Evolutionary conservation across 23 tunicate species (phyloP).

Genomic region (Diplosoma virens): DNA sequence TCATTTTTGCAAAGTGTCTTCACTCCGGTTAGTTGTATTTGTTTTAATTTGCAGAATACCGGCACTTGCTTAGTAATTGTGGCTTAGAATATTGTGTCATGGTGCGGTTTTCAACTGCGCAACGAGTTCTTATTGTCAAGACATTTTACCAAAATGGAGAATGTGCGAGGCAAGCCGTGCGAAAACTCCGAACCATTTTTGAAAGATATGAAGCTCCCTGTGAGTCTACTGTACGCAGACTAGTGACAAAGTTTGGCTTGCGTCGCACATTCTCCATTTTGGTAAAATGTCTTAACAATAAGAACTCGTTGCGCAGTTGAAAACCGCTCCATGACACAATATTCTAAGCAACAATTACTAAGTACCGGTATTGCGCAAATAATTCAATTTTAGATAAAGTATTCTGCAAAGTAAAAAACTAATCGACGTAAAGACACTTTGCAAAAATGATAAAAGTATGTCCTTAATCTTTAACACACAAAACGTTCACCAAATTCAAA

Average conservation of each 20-base stretch:
- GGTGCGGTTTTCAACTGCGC: slow-evolving; percentile 15
- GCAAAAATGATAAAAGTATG: too few species aligned
- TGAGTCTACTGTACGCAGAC: slow-evolving; percentile 4
- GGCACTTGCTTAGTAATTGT: slow-evolving; percentile 7
- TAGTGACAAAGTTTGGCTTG: slow-evolving; percentile 5
- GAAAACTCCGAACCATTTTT: background rate
- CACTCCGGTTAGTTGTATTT: background rate
- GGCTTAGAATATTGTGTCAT: slow-evolving; percentile 7
- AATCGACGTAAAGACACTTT: too few species aligned
- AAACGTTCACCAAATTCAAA: too few species aligned
- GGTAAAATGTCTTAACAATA: too few species aligned
- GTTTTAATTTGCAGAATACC: background rate
- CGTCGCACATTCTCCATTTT: background rate
- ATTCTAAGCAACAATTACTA: too few species aligned
- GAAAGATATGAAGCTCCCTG: slow-evolving; percentile 6
- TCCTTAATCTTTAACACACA: too few species aligned
- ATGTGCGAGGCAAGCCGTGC: slow-evolving; percentile 8
- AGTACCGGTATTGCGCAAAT: too few species aligned
- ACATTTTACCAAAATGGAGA: slow-evolving; percentile 7
- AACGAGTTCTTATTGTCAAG: background rate
- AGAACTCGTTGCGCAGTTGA: too few species aligned
- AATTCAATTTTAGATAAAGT: too few species aligned
- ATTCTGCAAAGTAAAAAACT: too few species aligned
- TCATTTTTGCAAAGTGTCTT: background rate
- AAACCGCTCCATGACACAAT: too few species aligned